These are phyloP conservation scores for Corvus hawaiiensis DNA, from an alignment of 2,113 vertebrate species.

Conservation along the genomic window DNA sequence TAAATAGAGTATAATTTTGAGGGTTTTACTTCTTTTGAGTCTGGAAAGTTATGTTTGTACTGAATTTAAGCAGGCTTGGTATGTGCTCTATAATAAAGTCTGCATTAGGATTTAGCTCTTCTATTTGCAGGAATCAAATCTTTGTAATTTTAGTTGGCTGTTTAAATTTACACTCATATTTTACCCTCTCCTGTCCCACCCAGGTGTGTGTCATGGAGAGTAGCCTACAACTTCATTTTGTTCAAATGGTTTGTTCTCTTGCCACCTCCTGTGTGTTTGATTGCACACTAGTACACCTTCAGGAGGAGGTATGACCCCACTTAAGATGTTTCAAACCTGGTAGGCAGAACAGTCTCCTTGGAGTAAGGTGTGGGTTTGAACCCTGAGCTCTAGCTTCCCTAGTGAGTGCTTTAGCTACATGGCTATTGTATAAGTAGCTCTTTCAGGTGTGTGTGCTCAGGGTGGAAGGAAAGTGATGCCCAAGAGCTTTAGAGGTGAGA, in stretches of 20 bases:
- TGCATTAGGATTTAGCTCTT: not conserved
- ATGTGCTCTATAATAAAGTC: not conserved
- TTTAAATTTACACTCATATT: not conserved
- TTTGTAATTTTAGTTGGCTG: not conserved
- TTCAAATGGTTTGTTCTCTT: not conserved
- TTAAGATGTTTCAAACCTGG: not conserved
- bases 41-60: accelerated
- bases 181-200: not conserved
- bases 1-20: not conserved
- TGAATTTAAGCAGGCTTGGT: not conserved
- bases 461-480: not conserved
- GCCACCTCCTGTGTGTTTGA: not conserved
- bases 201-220: not conserved
- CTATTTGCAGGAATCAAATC: not conserved
- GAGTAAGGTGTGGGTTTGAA: not conserved
- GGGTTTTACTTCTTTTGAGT: not conserved
- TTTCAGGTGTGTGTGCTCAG: not conserved
- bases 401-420: not conserved
- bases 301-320: not conserved
- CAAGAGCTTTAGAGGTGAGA: not conserved
- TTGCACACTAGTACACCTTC: not conserved
- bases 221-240: not conserved
- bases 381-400: not conserved
- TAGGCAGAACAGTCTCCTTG: not conserved
- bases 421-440: not conserved